These are phyloP conservation scores for Siderastrea siderea DNA, from an alignment of 92 coral and sea anemone genomes.

Conservation along the genomic window DNA sequence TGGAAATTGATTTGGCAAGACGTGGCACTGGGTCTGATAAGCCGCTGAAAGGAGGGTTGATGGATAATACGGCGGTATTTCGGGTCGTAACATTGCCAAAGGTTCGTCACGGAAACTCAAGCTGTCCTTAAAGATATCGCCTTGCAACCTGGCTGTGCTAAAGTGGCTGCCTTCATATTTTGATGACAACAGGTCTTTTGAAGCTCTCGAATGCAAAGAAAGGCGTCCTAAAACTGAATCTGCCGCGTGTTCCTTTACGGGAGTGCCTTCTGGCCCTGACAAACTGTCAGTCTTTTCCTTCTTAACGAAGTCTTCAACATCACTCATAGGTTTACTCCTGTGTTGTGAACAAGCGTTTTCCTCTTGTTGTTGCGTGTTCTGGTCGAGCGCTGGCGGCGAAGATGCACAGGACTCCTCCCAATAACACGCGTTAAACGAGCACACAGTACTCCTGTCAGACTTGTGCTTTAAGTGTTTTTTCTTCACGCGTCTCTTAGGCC, in stretches of 20 bases:
- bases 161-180: conserved; percentile 1
- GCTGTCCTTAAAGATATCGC: not conserved
- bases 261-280: not conserved
- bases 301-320: not conserved
- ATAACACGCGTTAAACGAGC: conserved; percentile 13
- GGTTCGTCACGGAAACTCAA: not conserved
- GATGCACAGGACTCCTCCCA: not conserved
- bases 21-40: conserved; percentile 7
- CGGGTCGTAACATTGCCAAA: conserved; percentile 6
- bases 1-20: conserved; percentile 5
- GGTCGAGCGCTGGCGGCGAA: conserved; percentile 1
- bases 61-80: not conserved
- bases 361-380: not conserved
- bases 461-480: conserved; percentile 56
- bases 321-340: conserved; percentile 6
- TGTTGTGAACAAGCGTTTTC: not conserved
- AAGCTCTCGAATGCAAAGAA: not conserved
- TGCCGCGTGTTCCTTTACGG: not conserved
- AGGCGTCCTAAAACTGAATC: not conserved
- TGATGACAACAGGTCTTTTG: not conserved
- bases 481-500: conserved; percentile 84
- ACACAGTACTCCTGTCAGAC: not conserved
- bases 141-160: not conserved
- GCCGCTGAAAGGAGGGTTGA: not conserved
- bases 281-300: not conserved